These are phyloP conservation scores for Pheucticus melanocephalus DNA, from an alignment of 2,113 vertebrate species.

Conservation along the genomic window DNA sequence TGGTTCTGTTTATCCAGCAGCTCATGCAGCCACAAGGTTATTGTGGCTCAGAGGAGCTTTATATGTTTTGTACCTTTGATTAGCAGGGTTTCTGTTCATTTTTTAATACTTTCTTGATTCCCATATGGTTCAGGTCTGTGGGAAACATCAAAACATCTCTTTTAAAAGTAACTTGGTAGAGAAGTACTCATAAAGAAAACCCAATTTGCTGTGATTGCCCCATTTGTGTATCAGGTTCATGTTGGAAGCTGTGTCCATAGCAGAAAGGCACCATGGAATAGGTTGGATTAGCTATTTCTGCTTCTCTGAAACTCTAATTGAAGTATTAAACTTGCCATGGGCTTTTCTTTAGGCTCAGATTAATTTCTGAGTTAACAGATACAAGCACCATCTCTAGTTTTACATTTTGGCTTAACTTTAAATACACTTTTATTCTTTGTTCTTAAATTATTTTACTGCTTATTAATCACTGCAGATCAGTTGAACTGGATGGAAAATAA, in stretches of 20 bases:
- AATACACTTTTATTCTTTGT: neutral
- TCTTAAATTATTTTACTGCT: neutral
- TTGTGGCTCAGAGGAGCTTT: neutral
- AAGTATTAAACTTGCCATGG: neutral
- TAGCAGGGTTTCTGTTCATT: neutral
- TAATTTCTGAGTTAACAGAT: neutral
- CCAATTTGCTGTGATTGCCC: neutral
- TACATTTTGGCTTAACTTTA: neutral
- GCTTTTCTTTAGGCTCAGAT: neutral
- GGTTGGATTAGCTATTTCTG: accelerated
- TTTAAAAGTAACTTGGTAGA: neutral
- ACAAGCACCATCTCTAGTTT: neutral
- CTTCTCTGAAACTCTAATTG: neutral
- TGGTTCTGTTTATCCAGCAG: neutral
- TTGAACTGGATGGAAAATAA: neutral
- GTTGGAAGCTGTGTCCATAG: neutral
- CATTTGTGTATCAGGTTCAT: neutral
- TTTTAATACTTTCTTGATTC: neutral
- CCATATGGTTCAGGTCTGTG: neutral
- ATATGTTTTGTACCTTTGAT: neutral
- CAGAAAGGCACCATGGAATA: neutral
- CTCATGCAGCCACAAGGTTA: neutral
- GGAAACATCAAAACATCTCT: neutral
- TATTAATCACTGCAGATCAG: neutral
- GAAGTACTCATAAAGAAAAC: neutral